A percentile compares a stretch with the other conserved stretches of the same genome.
These are phyloP conservation scores for Sympetrum striolatum DNA, from an alignment of 2,888 invertebrate genomes.

Conservation along the genomic window DNA sequence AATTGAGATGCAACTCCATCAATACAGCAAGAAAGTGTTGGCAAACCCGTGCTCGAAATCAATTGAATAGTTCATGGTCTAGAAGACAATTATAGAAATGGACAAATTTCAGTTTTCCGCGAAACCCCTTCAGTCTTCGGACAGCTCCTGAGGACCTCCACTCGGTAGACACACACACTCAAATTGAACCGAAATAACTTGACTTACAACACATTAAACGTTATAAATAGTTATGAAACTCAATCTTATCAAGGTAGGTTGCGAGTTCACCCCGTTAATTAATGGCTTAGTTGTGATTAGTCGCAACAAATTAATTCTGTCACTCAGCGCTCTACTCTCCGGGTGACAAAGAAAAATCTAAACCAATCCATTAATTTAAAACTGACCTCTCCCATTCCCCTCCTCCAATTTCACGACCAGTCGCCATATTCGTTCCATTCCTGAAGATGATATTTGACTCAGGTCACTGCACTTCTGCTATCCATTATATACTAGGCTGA, in stretches of 20 bases:
- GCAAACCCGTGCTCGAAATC: no score
- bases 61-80: neutral
- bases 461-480: constrained; percentile 43
- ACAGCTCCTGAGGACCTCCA: neutral
- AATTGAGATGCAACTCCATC: no score
- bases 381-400: constrained; percentile 41
- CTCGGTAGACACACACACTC: constrained; percentile 24
- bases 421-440: constrained; percentile 42
- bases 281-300: no score
- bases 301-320: neutral
- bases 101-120: neutral
- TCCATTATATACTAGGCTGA: neutral
- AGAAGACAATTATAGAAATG: neutral
- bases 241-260: neutral
- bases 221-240: constrained; percentile 31
- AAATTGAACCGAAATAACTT: constrained; percentile 24
- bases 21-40: no score
- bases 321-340: neutral
- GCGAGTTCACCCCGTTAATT: neutral
- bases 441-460: constrained; percentile 33
- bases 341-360: neutral
- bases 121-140: neutral
- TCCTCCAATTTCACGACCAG: constrained; percentile 36
- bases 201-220: constrained; percentile 32
- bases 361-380: neutral